Percentiles rank a stretch among this genome's conserved stretches.
phyloP scores from a whole-genome alignment of 2,888 invertebrate species.

The Strigamia crassipes region DNA sequence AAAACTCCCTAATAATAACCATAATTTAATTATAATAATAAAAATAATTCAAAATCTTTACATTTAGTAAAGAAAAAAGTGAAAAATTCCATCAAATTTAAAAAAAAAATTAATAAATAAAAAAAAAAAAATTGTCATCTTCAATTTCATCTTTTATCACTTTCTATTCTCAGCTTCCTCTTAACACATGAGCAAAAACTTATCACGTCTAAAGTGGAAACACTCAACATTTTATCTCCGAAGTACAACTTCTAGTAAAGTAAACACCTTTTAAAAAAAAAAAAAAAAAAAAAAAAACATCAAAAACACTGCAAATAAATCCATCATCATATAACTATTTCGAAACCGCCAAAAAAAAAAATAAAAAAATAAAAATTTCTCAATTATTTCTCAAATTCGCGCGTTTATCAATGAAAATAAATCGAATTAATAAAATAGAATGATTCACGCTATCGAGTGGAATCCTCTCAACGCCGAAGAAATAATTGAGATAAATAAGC shows the following conservation, averaged over 20 bases:
- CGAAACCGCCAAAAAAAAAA: background rate
- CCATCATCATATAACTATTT: background rate
- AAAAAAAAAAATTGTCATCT: conserved; percentile 10
- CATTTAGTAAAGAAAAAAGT: too few relatives aligned
- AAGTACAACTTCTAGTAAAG: conserved; percentile 20
- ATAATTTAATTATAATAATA: too few relatives aligned
- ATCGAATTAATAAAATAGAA: background rate
- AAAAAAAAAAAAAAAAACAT: background rate
- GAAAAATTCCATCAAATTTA: too few relatives aligned
- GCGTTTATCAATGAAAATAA: background rate
- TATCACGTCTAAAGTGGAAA: conserved; percentile 30
- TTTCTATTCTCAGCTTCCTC: conserved; percentile 30
- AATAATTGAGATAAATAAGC: conserved; percentile 40
- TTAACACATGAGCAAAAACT: conserved; percentile 33
- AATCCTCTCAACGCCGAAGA: background rate
- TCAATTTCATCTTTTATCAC: conserved; percentile 35
- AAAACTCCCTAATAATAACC: too few relatives aligned
- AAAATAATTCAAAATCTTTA: too few relatives aligned
- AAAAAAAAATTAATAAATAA: background rate
- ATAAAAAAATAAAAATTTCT: too few relatives aligned
- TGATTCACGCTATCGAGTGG: background rate
- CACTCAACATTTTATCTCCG: conserved; percentile 31
- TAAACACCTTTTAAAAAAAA: background rate
- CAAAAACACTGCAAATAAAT: background rate
- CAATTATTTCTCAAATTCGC: background rate